Evolutionary conservation across 2,113 vertebrate species (phyloP), one percentile per base, ranked within the genome.

Genomic region (Thryonomys swinderianus): DNA sequence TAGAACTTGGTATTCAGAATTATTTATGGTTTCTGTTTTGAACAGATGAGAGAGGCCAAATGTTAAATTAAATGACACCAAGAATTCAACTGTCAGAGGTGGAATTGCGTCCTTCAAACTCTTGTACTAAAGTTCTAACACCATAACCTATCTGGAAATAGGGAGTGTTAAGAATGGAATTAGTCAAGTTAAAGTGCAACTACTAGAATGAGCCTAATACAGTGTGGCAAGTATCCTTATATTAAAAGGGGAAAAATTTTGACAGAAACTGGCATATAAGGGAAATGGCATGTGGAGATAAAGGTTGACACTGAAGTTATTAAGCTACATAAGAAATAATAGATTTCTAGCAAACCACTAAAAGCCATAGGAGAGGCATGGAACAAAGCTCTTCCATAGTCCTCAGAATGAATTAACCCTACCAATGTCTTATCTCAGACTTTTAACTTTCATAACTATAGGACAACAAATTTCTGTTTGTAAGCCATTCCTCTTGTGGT

Each of bases 141-240:
- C 3, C 45, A 5, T 82, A 95, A 14, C 37, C 95, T 84, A 80
- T 67, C 80, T 84, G 78, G n/a, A 93, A 90, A 80, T 88, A 80
- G 30, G 3, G 4, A n/a, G 80, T 78, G 18, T 45, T 93, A 34
- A 34, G 79, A 17, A 87, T 64, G 48, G 42, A 71, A 84, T 83
- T 84, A 88, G 48, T 84, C 48, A 85, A 10, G 10, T 61, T 27
- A 86, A 89, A 92, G 80, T 90, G 30, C 71, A 5, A 40, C 69
- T 37, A 66, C 34, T 85, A 23, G 23, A 34, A 80, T 57, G 42
- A 27, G 23, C 59, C 17, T 93, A 69, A 86, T 78, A 6, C 37
- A 80, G 48, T 78, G 48, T 61, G 25, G 79, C 27, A 71, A 20
- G 4, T 84, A 76, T 94, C 25, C 51, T 84, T 89, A 34, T 66